These are phyloP conservation scores for Drosophila peninsularis DNA, from an alignment of 2,888 invertebrate species.

Conservation along the genomic window DNA sequence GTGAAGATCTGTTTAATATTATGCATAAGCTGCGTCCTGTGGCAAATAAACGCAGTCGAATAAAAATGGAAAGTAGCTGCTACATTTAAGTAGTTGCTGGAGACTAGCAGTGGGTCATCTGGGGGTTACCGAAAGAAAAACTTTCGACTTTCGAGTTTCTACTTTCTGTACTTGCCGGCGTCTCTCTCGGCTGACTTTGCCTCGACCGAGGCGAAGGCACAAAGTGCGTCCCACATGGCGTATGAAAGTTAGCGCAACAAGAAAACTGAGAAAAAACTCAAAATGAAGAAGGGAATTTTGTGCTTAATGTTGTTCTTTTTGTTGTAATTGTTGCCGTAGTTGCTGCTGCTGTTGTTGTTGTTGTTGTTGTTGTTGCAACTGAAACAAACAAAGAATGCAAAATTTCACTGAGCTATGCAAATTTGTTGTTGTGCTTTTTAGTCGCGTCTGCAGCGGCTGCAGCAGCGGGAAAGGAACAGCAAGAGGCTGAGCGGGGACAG, in stretches of 20 bases:
- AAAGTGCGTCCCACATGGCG: conserved; percentile 76
- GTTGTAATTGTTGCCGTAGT: neutral
- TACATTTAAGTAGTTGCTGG: conserved; percentile 42
- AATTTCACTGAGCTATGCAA: conserved; percentile 70
- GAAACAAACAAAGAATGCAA: conserved; percentile 54
- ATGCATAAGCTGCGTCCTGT: conserved; percentile 30
- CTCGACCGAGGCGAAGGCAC: too few species aligned
- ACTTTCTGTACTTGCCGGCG: neutral
- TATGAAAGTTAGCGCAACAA: conserved; percentile 65
- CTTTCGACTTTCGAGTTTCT: conserved; percentile 9
- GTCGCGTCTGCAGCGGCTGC: conserved; percentile 17
- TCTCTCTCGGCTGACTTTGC: conserved; percentile 19
- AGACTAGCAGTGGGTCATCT: conserved; percentile 35
- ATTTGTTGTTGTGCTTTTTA: conserved; percentile 62
- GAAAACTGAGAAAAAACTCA: conserved; percentile 12
- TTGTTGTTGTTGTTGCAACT: conserved; percentile 22
- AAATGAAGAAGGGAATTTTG: conserved; percentile 38
- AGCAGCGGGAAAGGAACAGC: neutral
- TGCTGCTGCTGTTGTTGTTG: conserved; percentile 16
- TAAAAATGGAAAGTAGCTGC: conserved; percentile 35
- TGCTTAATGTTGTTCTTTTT: conserved; percentile 25
- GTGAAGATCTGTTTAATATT: conserved; percentile 1
- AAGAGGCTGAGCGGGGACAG: neutral
- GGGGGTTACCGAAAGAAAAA: conserved; percentile 39
- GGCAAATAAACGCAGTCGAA: conserved; percentile 24